Evolutionary conservation across 2,888 invertebrate genomes (phyloP).

Genomic region (Cheilosia scutellata): DNA sequence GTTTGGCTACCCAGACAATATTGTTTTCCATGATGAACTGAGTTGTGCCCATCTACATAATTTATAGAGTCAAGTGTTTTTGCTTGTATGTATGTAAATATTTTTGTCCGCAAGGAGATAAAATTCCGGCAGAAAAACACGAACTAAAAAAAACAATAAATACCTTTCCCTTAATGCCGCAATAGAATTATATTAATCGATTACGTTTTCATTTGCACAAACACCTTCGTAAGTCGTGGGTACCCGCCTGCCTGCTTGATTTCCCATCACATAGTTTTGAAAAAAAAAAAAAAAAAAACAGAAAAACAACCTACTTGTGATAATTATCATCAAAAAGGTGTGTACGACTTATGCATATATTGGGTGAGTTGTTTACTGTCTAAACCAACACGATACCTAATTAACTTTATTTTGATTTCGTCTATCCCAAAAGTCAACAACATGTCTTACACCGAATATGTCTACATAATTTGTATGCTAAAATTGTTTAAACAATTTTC

Average conservation of each 20-base stretch:
- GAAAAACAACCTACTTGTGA: slow-evolving; percentile 19
- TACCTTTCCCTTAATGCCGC: neutral
- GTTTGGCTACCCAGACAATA: no score
- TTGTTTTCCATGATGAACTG: no score
- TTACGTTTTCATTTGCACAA: slow-evolving; percentile 31
- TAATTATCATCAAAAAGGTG: slow-evolving; percentile 28
- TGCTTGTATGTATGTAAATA: no score
- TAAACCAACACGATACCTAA: slow-evolving; percentile 1
- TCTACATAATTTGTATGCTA: slow-evolving; percentile 2
- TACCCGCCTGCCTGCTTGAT: neutral
- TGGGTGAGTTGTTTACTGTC: neutral
- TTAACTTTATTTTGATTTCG: slow-evolving; percentile 44
- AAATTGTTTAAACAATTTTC: slow-evolving; percentile 12
- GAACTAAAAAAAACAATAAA: neutral
- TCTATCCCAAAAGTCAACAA: slow-evolving; percentile 7
- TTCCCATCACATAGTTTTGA: slow-evolving; percentile 22
- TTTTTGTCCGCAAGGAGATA: neutral
- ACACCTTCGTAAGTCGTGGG: slow-evolving; percentile 10
- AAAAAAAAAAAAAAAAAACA: slow-evolving; percentile 23
- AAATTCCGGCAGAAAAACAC: neutral
- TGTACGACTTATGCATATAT: neutral
- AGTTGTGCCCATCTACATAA: no score
- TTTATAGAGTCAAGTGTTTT: no score
- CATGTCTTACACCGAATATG: neutral
- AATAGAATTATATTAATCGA: slow-evolving; percentile 9